Percentiles rank a stretch among this genome's conserved stretches.
phyloP scores from a whole-genome alignment of 2,888 invertebrate genomes.

The Mystacides longicornis region DNA sequence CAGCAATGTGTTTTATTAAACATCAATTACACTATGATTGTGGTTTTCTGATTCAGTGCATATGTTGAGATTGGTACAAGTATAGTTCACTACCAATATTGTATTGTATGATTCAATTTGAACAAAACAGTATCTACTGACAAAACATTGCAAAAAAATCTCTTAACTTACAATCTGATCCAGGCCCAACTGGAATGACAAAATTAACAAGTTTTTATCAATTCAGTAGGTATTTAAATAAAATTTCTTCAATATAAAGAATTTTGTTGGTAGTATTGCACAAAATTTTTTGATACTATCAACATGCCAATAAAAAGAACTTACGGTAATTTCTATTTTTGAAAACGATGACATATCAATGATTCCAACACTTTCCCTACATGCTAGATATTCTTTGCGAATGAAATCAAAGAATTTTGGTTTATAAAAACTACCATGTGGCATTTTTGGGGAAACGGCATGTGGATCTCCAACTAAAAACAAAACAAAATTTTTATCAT shows the following conservation, averaged over 20 bases:
- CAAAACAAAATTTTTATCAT: constrained; percentile 13
- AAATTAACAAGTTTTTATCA: neutral
- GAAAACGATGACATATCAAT: constrained; percentile 75
- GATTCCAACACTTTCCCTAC: constrained; percentile 66
- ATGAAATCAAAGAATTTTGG: constrained; percentile 63
- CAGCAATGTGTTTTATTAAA: no score
- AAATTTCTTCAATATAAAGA: neutral
- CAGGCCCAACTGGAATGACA: constrained; percentile 17
- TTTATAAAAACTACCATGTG: constrained; percentile 57
- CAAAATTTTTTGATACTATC: neutral
- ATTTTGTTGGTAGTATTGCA: neutral
- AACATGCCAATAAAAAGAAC: constrained; percentile 18
- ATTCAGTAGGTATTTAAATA: neutral
- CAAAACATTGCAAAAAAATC: no score
- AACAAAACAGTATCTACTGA: no score
- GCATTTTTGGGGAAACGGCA: constrained; percentile 43
- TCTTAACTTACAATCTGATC: constrained; percentile 17
- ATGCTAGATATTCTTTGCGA: constrained; percentile 63
- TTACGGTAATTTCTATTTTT: constrained; percentile 65
- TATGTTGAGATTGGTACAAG: no score
- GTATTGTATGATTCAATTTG: no score
- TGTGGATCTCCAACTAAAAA: constrained; percentile 36
- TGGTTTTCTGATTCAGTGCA: no score
- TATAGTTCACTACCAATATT: no score
- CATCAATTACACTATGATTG: no score